phyloP scores from a whole-genome alignment of 92 coral and sea anemone genomes.

The Zoanthus sociatus region DNA sequence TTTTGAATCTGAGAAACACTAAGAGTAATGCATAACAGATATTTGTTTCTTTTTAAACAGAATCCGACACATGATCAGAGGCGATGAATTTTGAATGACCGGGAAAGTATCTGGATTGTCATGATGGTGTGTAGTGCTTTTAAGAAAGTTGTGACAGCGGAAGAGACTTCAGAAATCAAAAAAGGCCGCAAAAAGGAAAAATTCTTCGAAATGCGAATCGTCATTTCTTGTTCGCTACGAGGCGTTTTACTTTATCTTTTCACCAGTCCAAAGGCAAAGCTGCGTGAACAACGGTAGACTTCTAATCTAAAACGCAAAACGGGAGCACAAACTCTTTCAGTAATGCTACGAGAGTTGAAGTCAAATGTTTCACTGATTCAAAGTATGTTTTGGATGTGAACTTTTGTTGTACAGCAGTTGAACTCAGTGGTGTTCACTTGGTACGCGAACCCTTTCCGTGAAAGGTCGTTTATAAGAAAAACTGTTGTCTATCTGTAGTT shows the following conservation, averaged over 20 bases:
- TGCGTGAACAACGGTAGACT: no score
- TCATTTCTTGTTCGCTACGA: not conserved
- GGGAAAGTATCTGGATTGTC: not conserved
- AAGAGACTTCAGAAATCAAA: not conserved
- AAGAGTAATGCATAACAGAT: not conserved
- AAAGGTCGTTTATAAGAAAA: not conserved
- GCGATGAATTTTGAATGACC: not conserved
- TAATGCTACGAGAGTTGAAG: no score
- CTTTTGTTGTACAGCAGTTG: not conserved
- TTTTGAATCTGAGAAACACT: not conserved
- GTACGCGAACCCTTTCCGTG: not conserved
- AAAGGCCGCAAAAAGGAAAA: not conserved
- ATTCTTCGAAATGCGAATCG: not conserved
- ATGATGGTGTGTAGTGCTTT: no score
- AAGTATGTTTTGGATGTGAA: not conserved
- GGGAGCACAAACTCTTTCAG: no score
- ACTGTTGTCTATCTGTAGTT: not conserved
- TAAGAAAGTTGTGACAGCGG: not conserved
- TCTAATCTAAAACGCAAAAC: no score
- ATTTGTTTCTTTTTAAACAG: not conserved
- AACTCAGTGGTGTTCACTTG: not conserved
- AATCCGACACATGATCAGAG: conserved; percentile 6
- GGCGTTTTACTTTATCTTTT: not conserved
- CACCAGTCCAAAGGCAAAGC: no score
- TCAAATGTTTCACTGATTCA: not conserved